Evolutionary conservation across 2,888 invertebrate species (phyloP).

Genomic region (Scrobipalpa costella): DNA sequence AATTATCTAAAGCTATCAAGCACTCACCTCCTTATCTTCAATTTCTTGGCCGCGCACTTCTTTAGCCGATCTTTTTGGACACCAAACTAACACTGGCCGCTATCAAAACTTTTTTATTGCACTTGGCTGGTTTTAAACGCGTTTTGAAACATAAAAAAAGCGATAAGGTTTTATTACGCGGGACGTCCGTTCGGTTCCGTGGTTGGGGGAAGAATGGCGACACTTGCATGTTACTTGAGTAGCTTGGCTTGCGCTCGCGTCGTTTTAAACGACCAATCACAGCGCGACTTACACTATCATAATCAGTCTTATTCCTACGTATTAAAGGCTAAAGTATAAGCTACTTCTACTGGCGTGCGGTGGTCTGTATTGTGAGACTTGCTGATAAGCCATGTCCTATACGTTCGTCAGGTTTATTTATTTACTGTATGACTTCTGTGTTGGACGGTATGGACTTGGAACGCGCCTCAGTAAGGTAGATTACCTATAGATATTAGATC

Average conservation of each 20-base stretch:
- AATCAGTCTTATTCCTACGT: background rate
- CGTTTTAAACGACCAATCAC: constrained; percentile 33
- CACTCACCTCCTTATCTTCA: constrained; percentile 75
- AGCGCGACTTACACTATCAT: background rate
- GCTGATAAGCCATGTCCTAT: constrained; percentile 26
- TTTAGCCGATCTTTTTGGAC: constrained; percentile 49
- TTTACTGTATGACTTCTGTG: constrained; percentile 12
- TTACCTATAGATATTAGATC: background rate
- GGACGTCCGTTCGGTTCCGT: constrained; percentile 41
- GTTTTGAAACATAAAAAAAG: constrained; percentile 38
- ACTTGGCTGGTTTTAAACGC: constrained; percentile 36
- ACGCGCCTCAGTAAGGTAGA: background rate
- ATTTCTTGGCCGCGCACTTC: constrained; percentile 64
- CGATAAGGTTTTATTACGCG: constrained; percentile 42
- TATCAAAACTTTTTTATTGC: constrained; percentile 63
- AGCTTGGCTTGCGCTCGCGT: constrained; percentile 54
- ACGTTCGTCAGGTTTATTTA: constrained; percentile 18
- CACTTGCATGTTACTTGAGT: constrained; percentile 12
- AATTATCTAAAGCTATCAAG: constrained; percentile 77
- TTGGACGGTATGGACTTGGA: background rate
- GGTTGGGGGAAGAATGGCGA: constrained; percentile 3
- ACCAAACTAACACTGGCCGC: constrained; percentile 58
- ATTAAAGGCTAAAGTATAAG: background rate
- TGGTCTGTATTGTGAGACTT: constrained; percentile 33
- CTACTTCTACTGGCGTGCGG: background rate